These are phyloP conservation scores for Tetranychus truncatus DNA, from an alignment of 2,888 invertebrate species.

Conservation along the genomic window DNA sequence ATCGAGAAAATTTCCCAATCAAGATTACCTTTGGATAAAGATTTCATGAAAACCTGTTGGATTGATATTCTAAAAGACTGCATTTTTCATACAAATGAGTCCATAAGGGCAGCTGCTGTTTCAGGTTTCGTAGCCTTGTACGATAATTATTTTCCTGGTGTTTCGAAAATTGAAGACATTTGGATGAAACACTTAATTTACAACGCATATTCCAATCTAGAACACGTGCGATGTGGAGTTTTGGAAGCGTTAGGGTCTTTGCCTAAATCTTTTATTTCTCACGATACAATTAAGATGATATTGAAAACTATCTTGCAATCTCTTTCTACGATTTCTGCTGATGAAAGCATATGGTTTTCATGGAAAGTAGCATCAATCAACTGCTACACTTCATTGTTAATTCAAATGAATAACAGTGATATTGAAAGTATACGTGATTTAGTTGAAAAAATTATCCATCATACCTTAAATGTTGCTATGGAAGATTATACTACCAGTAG, in stretches of 20 bases:
- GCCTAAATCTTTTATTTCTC: not conserved
- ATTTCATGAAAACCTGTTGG: not conserved
- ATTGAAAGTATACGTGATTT: not conserved
- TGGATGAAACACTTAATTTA: not conserved
- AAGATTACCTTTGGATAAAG: not conserved
- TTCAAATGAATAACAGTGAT: not conserved
- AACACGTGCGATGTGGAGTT: conserved; percentile 4
- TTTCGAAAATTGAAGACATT: not conserved
- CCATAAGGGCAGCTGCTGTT: not conserved
- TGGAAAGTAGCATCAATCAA: conserved; percentile 1
- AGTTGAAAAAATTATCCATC: not conserved
- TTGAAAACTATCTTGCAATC: not conserved
- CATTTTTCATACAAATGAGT: not conserved
- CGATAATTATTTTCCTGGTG: not conserved
- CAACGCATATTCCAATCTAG: not conserved
- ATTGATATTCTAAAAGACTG: conserved; percentile 2
- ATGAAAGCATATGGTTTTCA: not conserved
- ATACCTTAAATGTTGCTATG: not conserved
- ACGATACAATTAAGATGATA: not conserved
- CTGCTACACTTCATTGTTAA: not conserved
- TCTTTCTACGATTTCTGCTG: not conserved
- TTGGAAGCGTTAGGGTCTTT: conserved; percentile 3
- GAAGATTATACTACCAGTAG: conserved; percentile 12
- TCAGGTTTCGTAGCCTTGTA: not conserved
- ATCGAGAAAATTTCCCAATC: conserved; percentile 42